Base-by-base conservation (phyloP, 2,888 invertebrate genomes). In the Lasioglossum calceatum region DNA sequence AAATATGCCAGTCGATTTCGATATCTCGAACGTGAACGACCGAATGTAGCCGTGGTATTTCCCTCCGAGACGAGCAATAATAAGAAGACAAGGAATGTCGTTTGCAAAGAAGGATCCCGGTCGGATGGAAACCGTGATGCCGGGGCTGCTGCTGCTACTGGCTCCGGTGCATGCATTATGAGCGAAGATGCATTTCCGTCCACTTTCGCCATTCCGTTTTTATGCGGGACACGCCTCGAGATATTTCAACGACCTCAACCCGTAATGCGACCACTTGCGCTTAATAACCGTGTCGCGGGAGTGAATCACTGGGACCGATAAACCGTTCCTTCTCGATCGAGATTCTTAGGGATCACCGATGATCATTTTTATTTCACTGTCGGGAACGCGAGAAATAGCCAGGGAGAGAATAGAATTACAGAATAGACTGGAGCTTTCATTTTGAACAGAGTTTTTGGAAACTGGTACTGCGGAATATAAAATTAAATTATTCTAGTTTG, bases 161-260 rank as follows among this genome's bases (percentile, higher is more conserved):
- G 79, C 61, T 79, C 61, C 61, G 77, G 76, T 77, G 82, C 82
- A 71, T 90, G 79, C 77, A 85, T 90, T 88, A 90, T 82, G 76
- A 82, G 82, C 50, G 78, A 80, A 77, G 70, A 77, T 67, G 79
- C 85, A 70, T 84, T 85, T 84, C 77, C 84, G 54, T 73, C 84
- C 84, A 73, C 84, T 76, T 76, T 74, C 70, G 77, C 77, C 81
- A 54, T 81, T 81, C 47, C 84, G 74, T 82, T 82, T 83, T 85
- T 83, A 74, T 75, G 71, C 36, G 54, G 23, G 54, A 74, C 16
- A 47, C 79, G 47, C 12, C 74, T 58, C 58, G 19, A 44, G 61
- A 75, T 75, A 71, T 71, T 71, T 10, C 75, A 71, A 79, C 32
- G n/a, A 82, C 75, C 70, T 44, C 32, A 27, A 27, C 27, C n/a